phyloP scores from a whole-genome alignment of 2,113 vertebrate species.

The Herpetotheres cachinnans region DNA sequence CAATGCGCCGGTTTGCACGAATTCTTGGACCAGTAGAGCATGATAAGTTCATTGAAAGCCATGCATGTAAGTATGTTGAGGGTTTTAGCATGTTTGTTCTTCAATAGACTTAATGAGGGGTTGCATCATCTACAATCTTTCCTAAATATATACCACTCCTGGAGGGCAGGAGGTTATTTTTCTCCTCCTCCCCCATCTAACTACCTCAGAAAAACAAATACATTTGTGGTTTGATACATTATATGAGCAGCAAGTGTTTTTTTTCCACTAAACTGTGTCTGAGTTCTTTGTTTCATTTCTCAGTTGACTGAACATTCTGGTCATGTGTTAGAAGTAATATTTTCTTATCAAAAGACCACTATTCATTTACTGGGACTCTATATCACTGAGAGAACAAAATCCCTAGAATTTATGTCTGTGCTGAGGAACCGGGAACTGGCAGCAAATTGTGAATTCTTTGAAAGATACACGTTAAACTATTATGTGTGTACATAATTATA shows the following conservation, averaged over 20 bases:
- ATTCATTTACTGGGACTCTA: neutral
- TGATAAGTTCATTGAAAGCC: constrained; percentile 97
- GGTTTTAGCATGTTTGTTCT: neutral
- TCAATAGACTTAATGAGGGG: neutral
- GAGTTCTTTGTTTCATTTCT: neutral
- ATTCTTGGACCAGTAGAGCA: constrained; percentile 91
- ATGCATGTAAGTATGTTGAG: constrained; percentile 82
- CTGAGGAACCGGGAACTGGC: neutral
- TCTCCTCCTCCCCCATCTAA: neutral
- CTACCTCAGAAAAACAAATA: neutral
- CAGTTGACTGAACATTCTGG: neutral
- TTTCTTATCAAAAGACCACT: neutral
- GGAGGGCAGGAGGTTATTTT: neutral
- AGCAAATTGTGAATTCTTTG: constrained; percentile 8
- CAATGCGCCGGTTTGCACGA: constrained; percentile 91
- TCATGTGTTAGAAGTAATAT: neutral
- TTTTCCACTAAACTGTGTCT: neutral
- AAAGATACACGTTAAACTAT: neutral
- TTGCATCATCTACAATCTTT: neutral
- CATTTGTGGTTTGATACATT: neutral
- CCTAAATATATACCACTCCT: neutral
- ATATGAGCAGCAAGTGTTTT: neutral
- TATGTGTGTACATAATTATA: neutral
- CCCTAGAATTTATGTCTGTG: neutral
- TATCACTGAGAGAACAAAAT: neutral